Base-by-base conservation (phyloP, 2,113 vertebrate genomes). In the Australoheros scitulus region DNA sequence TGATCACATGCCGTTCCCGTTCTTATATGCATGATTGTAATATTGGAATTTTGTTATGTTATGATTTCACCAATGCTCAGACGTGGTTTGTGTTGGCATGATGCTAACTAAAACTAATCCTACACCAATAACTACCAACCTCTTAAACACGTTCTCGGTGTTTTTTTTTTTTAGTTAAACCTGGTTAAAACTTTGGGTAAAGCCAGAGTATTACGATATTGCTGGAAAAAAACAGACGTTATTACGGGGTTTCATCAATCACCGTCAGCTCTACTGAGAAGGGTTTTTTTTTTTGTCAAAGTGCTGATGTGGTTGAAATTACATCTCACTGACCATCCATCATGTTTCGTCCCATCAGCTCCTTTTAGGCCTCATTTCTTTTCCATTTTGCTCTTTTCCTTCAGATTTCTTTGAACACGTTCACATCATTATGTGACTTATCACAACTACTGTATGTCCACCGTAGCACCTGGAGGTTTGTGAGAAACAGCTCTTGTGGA, bases 401-500 rank as follows among this genome's bases (percentile, higher is more conserved):
- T 59, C 74, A 59, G 36, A 29, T 70, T 70, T 70, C 64, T 68
- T 68, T 50, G 43, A 70, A 43, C 43, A 70, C 65, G 29, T 29
- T 50, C 43, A 20, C 17, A 70, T 50, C 29, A 70, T 9, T 70
- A 29, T 70, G 65, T 52, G 20, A 52, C 65, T 52, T 20, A 32
- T 43, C 52, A 20, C 17, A 52, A 52, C 43, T 70, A 70, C 15
- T 50, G 50, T 29, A 70, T 32, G 65, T 32, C 65, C 24, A 50
- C 6, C 11, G 64, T 47, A 50, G 64, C 41, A 24, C 22, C 41
- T 18, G 22, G 41, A 68, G 5, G 26, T 68, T 17, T 50, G 15
- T 50, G 15, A 50, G 3, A 18, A 52, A 18, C 17, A 6, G 1
- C 7, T 52, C 6, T 1, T 18, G 47, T 18, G 6, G 15, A 18